Base-by-base conservation (phyloP, 2,113 vertebrate genomes). In the Petaurus breviceps region DNA sequence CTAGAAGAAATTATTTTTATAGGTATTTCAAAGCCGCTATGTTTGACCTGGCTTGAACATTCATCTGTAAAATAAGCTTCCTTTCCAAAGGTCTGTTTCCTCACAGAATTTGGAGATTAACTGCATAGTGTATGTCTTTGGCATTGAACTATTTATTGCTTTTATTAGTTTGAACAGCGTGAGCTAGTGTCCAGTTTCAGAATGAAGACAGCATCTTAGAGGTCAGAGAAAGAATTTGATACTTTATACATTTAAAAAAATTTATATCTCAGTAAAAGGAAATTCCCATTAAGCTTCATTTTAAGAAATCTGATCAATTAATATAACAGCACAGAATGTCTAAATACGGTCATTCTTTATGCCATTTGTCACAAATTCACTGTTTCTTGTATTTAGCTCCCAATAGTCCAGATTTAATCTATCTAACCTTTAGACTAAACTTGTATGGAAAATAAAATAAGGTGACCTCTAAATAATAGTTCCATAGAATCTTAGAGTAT, bases 311-410 rank as follows among this genome's bases (percentile, higher is more conserved):
- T 55, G n/a, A 26, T 68, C 43, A 61, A 11, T n/a, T 46, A 51
- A 50, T 43, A 16, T 46, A 90, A 5, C 3, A 57, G 26, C 11
- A 54, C 43, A 51, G 24, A 93, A 91, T 92, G 57, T 89, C 10
- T 55, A 51, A 68, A 93, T 90, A 5, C 55, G 19, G 31, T 22
- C 61, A 9, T 68, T 47, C 43, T 90, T 93, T n/a, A 55, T 91
- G 43, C n/a, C 28, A 93, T 14, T 92, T 90, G 55, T 19, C 7
- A 6, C 51, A 28, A 61, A 16, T 92, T 8, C 24, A n/a, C 1
- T 9, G 68, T 8, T 47, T 26, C 54, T 52, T 92, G 43, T 50
- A 95, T 53, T 91, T 96, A 68, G 47, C 92, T 57, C 52, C 57
- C 54, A 57, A 53, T 61, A 54, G 5, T 92, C 26, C 1, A 92